Conservation (phyloP, 2,797 vertebrate genomes). For the Tiaroga cobitis region DNA sequence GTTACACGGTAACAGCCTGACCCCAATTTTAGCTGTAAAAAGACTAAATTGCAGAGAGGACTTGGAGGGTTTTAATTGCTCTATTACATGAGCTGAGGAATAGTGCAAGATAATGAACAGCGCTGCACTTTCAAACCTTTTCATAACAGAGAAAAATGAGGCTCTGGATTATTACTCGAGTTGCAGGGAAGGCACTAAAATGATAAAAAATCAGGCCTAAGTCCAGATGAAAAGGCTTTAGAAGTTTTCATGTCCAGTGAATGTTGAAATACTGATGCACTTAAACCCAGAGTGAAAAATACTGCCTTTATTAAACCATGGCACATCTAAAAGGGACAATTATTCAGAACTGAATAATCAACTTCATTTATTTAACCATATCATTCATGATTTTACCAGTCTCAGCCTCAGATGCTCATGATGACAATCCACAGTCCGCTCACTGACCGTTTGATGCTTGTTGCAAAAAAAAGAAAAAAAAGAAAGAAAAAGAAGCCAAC, state of each 20-base stretch:
- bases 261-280: background rate
- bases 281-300: background rate
- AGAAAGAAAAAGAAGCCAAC: too few species aligned
- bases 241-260: background rate
- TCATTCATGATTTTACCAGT: background rate
- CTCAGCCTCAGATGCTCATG: background rate
- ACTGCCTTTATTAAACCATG: background rate
- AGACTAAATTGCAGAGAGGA: conserved; percentile 56
- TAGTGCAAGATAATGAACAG: conserved; percentile 33
- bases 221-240: conserved; percentile 1
- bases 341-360: conserved; percentile 6
- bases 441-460: too few species aligned
- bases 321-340: background rate
- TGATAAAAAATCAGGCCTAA: background rate
- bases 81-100: conserved; percentile 40
- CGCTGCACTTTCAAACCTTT: conserved; percentile 58
- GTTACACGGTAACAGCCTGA: conserved; percentile 50
- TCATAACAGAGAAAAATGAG: conserved; percentile 62
- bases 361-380: background rate
- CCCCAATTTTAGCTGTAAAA: conserved; percentile 59
- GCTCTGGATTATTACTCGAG: conserved; percentile 47
- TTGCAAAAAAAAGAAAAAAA: too few species aligned
- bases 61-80: conserved; percentile 46
- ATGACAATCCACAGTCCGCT: too few species aligned
- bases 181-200: conserved; percentile 40